Base-by-base conservation (phyloP, 2,113 vertebrate species). In the Hipposideros armiger region DNA sequence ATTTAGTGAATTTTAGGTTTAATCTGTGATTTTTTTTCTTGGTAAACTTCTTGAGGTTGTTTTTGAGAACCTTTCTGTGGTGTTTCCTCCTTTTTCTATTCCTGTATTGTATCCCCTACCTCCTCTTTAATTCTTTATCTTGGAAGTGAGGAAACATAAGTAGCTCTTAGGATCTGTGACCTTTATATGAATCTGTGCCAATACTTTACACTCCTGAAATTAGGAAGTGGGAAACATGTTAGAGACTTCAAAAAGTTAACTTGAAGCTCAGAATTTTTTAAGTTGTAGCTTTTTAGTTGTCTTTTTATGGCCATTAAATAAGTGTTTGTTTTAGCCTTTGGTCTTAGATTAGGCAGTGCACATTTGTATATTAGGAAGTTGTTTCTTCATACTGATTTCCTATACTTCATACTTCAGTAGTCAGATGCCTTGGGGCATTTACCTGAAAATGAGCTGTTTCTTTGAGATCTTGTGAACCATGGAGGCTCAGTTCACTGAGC, bases 1-100 rank as follows among this genome's bases (percentile, higher is more conserved):
- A 91, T 86, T 94, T 64, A 85, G 3, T 95, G 54, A 93, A 60
- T 95, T 91, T 87, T 76, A 91, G 47, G 81, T 95, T 95, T 97
- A 80, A 90, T 86, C 95, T 83, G 36, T 95, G 86, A 20, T 36
- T 36, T 36, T 74, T 94, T 93, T 96, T 97, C 69, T 95, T 95
- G 96, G n/a, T 52, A 95, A 73, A 90, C 88, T 96, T 22, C 60
- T 66, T 74, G 28, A 22, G 56, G 42, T 93, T 94, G 62, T 70
- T n/a, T 22, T 88, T 82, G 40, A 83, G 88, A 56, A 83, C 28
- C 32, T 91, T 95, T 78, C 42, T 81, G 11, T 96, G 20, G 76
- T 20, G 26, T 90, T 94, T 96, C 11, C n/a, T 95, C 11, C 84
- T 90, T 28, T 36, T 81, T 94, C 58, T 94, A 4, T 42, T 28